Percentiles rank a stretch among this genome's conserved stretches.
phyloP scores from a whole-genome alignment of 2,797 vertebrate species.

The Falco berigora region DNA sequence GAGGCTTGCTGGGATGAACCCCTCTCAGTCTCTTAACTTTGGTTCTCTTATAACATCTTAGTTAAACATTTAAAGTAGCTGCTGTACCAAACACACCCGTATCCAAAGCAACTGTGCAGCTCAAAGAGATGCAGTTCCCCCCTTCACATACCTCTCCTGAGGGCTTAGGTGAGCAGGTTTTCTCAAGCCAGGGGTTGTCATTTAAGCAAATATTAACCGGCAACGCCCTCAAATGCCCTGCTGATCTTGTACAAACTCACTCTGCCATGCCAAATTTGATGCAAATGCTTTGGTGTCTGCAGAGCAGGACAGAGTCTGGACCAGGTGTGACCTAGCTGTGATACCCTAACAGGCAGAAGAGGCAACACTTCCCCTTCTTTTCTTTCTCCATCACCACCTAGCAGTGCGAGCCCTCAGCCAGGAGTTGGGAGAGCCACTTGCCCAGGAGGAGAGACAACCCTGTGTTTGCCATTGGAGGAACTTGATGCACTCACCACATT shows the following conservation, averaged over 20 bases:
- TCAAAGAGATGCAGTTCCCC: neutral
- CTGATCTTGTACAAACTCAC: neutral
- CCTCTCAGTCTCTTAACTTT: neutral
- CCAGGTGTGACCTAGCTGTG: neutral
- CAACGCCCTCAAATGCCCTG: neutral
- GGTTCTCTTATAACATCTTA: neutral
- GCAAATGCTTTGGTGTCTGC: neutral
- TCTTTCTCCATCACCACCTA: neutral
- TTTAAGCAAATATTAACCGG: neutral
- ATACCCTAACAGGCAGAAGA: neutral
- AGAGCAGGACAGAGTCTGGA: neutral
- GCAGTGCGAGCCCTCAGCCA: neutral
- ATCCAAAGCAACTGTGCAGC: neutral
- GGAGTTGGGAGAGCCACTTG: neutral
- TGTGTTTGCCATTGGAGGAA: neutral
- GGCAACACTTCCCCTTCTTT: neutral
- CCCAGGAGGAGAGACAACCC: neutral
- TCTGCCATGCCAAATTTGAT: neutral
- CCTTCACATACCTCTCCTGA: neutral
- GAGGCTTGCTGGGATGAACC: neutral
- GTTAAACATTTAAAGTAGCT: neutral
- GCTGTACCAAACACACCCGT: neutral
- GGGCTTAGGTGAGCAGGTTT: neutral
- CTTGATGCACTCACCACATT: fast-evolving
- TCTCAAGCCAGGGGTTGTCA: neutral